Base-by-base conservation (phyloP, 2,888 invertebrate genomes). In the Brenthis ino region DNA sequence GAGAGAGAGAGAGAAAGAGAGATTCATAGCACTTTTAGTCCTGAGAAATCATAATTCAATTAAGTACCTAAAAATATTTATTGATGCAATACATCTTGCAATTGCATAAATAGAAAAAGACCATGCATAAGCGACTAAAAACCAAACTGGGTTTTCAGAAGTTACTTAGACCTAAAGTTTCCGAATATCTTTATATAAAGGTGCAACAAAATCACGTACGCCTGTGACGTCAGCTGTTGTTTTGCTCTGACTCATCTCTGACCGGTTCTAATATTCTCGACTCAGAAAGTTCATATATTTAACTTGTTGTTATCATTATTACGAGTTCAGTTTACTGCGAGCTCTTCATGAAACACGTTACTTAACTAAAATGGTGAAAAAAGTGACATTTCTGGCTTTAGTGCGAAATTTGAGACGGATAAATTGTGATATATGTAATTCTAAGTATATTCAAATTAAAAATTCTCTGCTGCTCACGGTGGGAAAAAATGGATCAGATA, bases 211-310 rank as follows among this genome's bases (percentile, higher is more conserved):
- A 71, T 68, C 67, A 75, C 69, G 70, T 70, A 72, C 64, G 73
- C 67, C 20, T 58, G 71, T 79, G 79, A 79, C 79, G 81, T 77
- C 72, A 71, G 71, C 71, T 58, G 64, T 64, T 72, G 69, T 56
- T 50, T 70, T 69, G 64, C 67, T 50, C 58, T 85, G 83, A 84
- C 70, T 83, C 84, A 84, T 71, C 68, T 64, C 69, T 67, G 74
- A 78, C 71, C 75, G 71, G 77, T 81, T 82, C 79, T 77, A 79
- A 80, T 82, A 82, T 79, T 73, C 78, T 77, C 68, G 74, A 77
- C 80, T 73, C 71, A 43, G 8, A 43, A 43, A 43, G 37, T 43
- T 43, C 8, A 74, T 82, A 83, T 83, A 81, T 79, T 83, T 80
- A 76, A 82, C 77, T 79, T 80, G 79, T 78, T 80, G 79, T 80